Conservation (phyloP, 2,797 vertebrate species). For the Graptemys geographica region DNA sequence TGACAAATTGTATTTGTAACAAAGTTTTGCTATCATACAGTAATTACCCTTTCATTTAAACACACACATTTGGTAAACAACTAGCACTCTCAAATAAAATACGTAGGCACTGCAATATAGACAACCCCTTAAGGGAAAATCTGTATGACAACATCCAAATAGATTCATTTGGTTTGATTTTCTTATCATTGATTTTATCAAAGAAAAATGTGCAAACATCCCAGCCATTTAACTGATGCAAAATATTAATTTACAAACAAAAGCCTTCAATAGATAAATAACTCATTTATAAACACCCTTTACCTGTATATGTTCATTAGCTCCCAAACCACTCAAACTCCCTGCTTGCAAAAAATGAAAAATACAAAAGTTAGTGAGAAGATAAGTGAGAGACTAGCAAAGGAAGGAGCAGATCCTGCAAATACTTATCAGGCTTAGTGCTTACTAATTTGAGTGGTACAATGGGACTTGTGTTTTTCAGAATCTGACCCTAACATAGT, state of each 20-base stretch:
- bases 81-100: neutral
- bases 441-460: neutral
- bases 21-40: neutral
- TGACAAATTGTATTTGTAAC: too few species aligned
- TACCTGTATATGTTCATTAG: neutral
- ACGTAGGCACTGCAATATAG: accelerated
- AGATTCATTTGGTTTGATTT: neutral
- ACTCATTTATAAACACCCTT: neutral
- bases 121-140: neutral
- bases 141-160: neutral
- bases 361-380: neutral
- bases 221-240: accelerated
- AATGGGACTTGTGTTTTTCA: neutral
- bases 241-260: neutral
- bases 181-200: neutral
- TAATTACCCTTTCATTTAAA: neutral
- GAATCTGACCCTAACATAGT: neutral
- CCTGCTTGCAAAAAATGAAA: neutral
- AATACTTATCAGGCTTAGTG: neutral
- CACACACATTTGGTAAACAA: neutral
- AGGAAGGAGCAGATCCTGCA: neutral
- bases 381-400: neutral
- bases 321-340: neutral
- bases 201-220: neutral
- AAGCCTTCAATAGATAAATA: neutral